Conservation (phyloP, 1,140 invertebrate genomes). For the Arctopsyche grandis region DNA sequence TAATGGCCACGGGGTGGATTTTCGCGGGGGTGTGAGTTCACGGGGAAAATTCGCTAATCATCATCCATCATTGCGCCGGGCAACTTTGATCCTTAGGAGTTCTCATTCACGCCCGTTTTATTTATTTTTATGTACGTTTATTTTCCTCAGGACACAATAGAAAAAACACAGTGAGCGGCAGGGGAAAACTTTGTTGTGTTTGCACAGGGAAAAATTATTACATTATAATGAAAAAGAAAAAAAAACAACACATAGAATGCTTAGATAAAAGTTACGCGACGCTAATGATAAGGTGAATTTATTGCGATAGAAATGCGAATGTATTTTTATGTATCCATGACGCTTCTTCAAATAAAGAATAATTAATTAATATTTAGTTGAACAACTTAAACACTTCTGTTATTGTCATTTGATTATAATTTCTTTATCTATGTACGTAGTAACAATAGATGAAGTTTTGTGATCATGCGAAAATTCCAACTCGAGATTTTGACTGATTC, state of each 20-base stretch:
- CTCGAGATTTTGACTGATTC: too few relatives aligned
- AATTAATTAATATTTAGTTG: not conserved
- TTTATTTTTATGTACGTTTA: constrained; percentile 16
- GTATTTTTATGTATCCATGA: not conserved
- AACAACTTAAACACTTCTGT: too few relatives aligned
- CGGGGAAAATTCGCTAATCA: constrained; percentile 32
- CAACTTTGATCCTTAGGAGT: constrained; percentile 25
- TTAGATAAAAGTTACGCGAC: not conserved
- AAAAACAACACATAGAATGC: too few relatives aligned
- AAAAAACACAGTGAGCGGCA: not conserved
- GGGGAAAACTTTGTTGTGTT: not conserved
- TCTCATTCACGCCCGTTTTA: not conserved
- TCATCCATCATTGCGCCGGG: constrained; percentile 36
- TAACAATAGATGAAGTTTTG: too few relatives aligned
- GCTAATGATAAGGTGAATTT: not conserved
- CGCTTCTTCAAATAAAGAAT: not conserved
- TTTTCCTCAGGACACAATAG: constrained; percentile 12
- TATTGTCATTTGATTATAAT: too few relatives aligned
- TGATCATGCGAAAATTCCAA: too few relatives aligned
- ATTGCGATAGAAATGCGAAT: not conserved
- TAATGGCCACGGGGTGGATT: constrained; percentile 9
- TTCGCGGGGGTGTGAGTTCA: not conserved
- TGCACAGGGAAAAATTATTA: constrained; percentile 1
- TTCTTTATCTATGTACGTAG: too few relatives aligned
- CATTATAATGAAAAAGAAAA: not conserved